phyloP scores from a whole-genome alignment of 2,797 vertebrate genomes.

The Tapirus indicus region DNA sequence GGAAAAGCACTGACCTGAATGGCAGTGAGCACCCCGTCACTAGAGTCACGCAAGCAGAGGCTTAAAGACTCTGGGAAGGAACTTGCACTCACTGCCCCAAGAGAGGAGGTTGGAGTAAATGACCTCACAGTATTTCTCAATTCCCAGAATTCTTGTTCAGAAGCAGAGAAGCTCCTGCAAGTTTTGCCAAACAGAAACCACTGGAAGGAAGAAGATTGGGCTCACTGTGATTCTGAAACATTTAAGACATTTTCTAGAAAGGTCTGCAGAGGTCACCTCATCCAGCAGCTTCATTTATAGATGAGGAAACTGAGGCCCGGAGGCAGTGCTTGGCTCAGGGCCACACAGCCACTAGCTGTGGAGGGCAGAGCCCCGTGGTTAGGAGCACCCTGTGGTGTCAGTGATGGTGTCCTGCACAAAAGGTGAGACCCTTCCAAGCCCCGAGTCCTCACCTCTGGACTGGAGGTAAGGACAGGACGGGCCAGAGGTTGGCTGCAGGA shows the following conservation, averaged over 20 bases:
- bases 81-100: no score
- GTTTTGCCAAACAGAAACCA: background rate
- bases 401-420: background rate
- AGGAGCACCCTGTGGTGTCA: fast-evolving
- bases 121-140: background rate
- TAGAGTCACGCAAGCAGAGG: background rate
- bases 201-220: background rate
- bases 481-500: background rate
- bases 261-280: background rate
- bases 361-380: background rate
- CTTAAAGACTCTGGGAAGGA: background rate
- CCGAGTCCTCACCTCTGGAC: background rate
- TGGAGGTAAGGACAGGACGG: background rate
- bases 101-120: background rate
- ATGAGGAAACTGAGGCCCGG: background rate
- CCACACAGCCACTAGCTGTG: fast-evolving
- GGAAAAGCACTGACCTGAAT: background rate
- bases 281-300: background rate
- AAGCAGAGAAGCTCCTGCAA: background rate
- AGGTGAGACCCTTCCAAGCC: background rate
- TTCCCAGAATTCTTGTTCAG: background rate
- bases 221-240: background rate
- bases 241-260: background rate
- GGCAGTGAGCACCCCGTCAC: background rate
- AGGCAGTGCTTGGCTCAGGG: background rate